Percentiles rank a stretch among this genome's conserved stretches.
Evolutionary conservation across 2,888 invertebrate species (phyloP).

Genomic region (Esperia sulphurella): DNA sequence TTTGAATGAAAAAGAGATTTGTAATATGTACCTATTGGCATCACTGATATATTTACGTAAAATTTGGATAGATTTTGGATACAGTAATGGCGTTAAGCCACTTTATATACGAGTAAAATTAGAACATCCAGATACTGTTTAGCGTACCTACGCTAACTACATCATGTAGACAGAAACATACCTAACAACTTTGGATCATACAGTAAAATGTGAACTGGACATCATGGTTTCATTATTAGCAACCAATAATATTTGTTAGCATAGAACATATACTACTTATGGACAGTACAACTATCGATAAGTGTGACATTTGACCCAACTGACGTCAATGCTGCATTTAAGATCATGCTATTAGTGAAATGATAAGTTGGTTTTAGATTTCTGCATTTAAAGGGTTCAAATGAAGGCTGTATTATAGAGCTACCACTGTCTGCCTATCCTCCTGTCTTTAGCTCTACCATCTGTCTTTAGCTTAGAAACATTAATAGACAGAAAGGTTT

Average conservation of each 20-base stretch:
- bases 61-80: too few species aligned
- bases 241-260: neutral
- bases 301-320: conserved; percentile 12
- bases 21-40: neutral
- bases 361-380: too few species aligned
- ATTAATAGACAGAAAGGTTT: too few species aligned
- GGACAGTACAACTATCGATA: conserved; percentile 3
- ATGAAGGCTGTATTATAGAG: too few species aligned
- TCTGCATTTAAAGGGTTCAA: too few species aligned
- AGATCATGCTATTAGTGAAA: neutral
- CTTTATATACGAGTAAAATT: too few species aligned
- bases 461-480: too few species aligned
- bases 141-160: neutral
- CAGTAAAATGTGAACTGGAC: neutral
- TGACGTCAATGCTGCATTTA: conserved; percentile 10
- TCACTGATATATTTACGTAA: too few species aligned
- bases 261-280: neutral
- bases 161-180: neutral
- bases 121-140: neutral
- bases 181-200: neutral
- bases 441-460: too few species aligned
- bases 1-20: neutral
- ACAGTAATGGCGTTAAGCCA: too few species aligned
- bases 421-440: too few species aligned
- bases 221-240: conserved; percentile 1